phyloP scores from a whole-genome alignment of 2,888 invertebrate species.

The Cinara cedri region DNA sequence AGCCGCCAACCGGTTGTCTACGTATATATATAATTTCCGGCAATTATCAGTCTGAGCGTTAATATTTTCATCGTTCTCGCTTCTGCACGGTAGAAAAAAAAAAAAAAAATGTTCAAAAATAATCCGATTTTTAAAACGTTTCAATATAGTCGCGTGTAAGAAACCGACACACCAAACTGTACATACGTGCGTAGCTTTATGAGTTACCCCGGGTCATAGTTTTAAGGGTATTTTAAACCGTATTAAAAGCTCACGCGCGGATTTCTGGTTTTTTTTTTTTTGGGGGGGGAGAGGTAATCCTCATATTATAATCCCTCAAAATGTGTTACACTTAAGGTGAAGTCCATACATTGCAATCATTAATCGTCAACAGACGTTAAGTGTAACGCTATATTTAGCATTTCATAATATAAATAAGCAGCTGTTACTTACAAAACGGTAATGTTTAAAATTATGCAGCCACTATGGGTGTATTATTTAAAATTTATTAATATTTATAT shows the following conservation, averaged over 20 bases:
- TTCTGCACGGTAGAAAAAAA: not conserved
- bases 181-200: too few relatives aligned
- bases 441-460: not conserved
- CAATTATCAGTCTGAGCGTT: not conserved
- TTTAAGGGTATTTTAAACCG: slow-evolving; percentile 24
- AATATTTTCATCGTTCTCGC: slow-evolving; percentile 6
- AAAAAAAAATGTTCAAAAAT: slow-evolving; percentile 18
- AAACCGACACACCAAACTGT: not conserved
- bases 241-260: too few relatives aligned
- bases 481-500: not conserved
- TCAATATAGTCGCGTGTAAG: slow-evolving; percentile 17
- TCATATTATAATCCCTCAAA: too few relatives aligned
- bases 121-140: slow-evolving; percentile 18
- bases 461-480: not conserved
- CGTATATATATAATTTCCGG: slow-evolving; percentile 5
- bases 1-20: slow-evolving; percentile 20
- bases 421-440: too few relatives aligned
- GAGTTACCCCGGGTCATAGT: not conserved
- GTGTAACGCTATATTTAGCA: too few relatives aligned
- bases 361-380: too few relatives aligned
- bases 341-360: not conserved
- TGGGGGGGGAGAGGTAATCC: too few relatives aligned
- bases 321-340: too few relatives aligned
- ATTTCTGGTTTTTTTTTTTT: too few relatives aligned
- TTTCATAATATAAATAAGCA: too few relatives aligned